Percentiles rank a stretch among this genome's conserved stretches.
Evolutionary conservation across 2,888 invertebrate genomes (phyloP).

Genomic region (Polietes domitor): DNA sequence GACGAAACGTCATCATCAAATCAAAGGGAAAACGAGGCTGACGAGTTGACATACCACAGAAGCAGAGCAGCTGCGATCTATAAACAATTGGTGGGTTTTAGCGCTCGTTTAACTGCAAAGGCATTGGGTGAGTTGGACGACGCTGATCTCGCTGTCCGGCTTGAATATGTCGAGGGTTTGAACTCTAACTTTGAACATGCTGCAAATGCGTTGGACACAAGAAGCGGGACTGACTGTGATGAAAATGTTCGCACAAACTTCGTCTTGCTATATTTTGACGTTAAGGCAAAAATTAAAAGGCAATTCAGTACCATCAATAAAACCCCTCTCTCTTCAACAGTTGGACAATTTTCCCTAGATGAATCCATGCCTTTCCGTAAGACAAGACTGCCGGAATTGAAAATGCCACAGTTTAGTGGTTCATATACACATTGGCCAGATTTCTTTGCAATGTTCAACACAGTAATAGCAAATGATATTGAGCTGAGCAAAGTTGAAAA

Average conservation of each 20-base stretch:
- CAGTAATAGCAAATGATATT: slow-evolving; percentile 37
- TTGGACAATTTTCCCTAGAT: not conserved
- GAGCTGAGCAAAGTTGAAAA: slow-evolving; percentile 62
- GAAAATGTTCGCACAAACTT: not conserved
- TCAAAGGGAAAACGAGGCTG: too few relatives aligned
- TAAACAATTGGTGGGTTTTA: too few relatives aligned
- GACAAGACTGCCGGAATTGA: slow-evolving; percentile 60
- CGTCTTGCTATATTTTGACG: not conserved
- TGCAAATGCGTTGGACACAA: not conserved
- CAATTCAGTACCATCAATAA: not conserved
- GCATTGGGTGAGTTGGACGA: too few relatives aligned
- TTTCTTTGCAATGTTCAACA: slow-evolving; percentile 63
- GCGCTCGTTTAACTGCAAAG: too few relatives aligned
- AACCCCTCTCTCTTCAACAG: not conserved
- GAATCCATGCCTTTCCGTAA: not conserved
- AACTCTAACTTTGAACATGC: not conserved
- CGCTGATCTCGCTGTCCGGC: too few relatives aligned
- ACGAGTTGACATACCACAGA: too few relatives aligned
- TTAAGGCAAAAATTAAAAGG: not conserved
- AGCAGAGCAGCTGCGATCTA: too few relatives aligned
- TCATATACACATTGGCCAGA: slow-evolving; percentile 60
- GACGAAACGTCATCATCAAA: too few relatives aligned
- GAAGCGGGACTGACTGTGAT: not conserved
- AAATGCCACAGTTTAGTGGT: slow-evolving; percentile 41
- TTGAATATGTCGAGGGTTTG: too few relatives aligned